These are phyloP conservation scores for Perognathus longimembris DNA, from an alignment of 2,113 vertebrate species.

Conservation along the genomic window DNA sequence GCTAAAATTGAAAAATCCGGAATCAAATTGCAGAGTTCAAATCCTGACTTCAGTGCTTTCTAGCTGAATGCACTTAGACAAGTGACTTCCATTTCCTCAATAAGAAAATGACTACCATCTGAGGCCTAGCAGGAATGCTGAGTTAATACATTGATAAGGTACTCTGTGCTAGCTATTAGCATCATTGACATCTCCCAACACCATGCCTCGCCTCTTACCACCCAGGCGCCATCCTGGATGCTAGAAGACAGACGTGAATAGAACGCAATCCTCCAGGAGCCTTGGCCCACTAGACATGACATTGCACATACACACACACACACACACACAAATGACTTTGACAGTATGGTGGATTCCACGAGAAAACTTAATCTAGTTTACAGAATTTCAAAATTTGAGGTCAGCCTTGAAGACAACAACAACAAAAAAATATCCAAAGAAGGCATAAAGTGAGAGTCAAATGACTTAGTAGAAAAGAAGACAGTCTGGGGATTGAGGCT, in stretches of 20 bases:
- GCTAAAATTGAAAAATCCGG: background rate
- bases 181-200: background rate
- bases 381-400: background rate
- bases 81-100: background rate
- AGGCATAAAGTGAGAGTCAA: too few relatives aligned
- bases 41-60: background rate
- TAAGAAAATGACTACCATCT: background rate
- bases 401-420: background rate
- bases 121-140: too few relatives aligned
- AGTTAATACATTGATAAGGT: rapidly evolving
- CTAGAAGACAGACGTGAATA: background rate
- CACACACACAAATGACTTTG: rapidly evolving
- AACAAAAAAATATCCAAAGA: too few relatives aligned
- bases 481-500: too few relatives aligned
- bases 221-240: too few relatives aligned
- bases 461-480: too few relatives aligned
- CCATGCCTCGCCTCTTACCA: rapidly evolving
- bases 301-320: rapidly evolving
- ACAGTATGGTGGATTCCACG: too few relatives aligned
- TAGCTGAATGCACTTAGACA: background rate
- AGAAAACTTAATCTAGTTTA: background rate
- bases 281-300: background rate
- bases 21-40: background rate
- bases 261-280: background rate
- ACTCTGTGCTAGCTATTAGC: background rate